Conservation (phyloP, 2,797 vertebrate genomes). For the Phyllotis vaccarum region DNA sequence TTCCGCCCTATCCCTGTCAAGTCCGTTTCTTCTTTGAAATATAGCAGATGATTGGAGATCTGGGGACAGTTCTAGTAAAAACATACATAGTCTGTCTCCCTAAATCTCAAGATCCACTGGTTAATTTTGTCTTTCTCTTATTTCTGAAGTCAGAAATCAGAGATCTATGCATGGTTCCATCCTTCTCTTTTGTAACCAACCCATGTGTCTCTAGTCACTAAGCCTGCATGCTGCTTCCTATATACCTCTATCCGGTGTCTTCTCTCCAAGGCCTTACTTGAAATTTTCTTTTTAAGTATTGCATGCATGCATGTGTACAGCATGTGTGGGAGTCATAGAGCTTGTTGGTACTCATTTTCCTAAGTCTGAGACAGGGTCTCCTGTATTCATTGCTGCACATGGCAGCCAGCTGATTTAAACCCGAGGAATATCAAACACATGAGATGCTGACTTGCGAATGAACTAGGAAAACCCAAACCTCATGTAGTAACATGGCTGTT, state of each 20-base stretch:
- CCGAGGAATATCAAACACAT: not conserved
- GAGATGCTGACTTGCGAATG: not conserved
- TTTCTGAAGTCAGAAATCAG: not conserved
- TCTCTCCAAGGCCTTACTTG: not conserved
- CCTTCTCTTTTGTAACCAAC: not conserved
- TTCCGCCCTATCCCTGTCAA: not conserved
- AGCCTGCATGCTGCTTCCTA: not conserved
- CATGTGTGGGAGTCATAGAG: too few relatives aligned
- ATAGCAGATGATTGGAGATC: not conserved
- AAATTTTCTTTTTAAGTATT: not conserved
- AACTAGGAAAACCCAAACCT: not conserved
- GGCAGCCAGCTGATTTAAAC: not conserved
- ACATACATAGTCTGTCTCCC: not conserved
- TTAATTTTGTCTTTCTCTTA: not conserved
- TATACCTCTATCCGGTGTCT: not conserved
- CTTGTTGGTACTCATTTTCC: not conserved
- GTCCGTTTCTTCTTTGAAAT: slow-evolving; percentile 22
- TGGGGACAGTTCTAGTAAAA: not conserved
- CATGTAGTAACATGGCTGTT: not conserved
- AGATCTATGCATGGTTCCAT: not conserved
- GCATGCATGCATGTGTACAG: not conserved
- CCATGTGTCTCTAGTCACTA: not conserved
- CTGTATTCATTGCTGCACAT: not conserved
- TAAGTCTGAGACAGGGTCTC: not conserved
- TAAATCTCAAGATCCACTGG: not conserved